Evolutionary conservation across 1,140 invertebrate species (phyloP).

Genomic region (Centruroides sculpturatus): DNA sequence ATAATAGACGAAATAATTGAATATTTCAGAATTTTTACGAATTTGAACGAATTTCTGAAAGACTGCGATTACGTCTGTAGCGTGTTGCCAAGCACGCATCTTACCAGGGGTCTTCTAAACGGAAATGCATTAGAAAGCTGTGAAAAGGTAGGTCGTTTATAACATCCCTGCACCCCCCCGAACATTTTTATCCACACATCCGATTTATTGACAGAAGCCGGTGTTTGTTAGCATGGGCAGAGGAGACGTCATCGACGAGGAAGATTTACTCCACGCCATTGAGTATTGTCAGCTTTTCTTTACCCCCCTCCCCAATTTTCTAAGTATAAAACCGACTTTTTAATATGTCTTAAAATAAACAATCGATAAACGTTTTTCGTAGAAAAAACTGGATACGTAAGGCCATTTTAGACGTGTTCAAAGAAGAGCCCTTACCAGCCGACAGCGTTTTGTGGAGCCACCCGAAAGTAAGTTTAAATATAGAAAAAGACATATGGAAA

Average conservation of each 20-base stretch:
- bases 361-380: neutral
- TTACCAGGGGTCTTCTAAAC: conserved; percentile 36
- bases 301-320: too few relatives aligned
- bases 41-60: conserved; percentile 31
- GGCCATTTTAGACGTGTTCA: conserved; percentile 44
- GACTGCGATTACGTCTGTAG: conserved; percentile 41
- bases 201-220: too few relatives aligned
- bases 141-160: conserved; percentile 16
- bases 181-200: too few relatives aligned
- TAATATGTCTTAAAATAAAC: too few relatives aligned
- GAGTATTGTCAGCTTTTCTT: too few relatives aligned
- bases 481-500: too few relatives aligned
- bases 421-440: conserved; percentile 37
- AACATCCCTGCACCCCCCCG: too few relatives aligned
- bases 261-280: too few relatives aligned
- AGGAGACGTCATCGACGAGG: too few relatives aligned
- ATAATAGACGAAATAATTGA: neutral
- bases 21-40: conserved; percentile 22
- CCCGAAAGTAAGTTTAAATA: conserved; percentile 24
- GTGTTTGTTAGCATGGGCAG: too few relatives aligned
- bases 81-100: conserved; percentile 36
- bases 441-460: conserved; percentile 37
- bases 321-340: too few relatives aligned
- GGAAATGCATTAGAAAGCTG: conserved; percentile 32
- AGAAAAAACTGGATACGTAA: conserved; percentile 35